Evolutionary conservation across 2,797 vertebrate genomes (phyloP).

Genomic region (Babyrousa celebensis): DNA sequence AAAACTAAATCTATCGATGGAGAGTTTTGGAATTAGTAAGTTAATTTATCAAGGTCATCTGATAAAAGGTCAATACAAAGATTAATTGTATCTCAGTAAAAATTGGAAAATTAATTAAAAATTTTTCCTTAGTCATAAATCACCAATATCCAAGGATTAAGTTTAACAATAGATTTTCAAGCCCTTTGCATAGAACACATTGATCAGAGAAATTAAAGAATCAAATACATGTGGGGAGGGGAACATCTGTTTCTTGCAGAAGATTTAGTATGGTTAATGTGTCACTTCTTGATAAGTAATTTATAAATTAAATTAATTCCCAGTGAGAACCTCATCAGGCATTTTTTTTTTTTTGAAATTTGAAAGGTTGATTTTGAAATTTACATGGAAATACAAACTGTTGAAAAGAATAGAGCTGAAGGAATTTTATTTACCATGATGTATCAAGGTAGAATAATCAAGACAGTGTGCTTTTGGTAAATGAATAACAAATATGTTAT

Average conservation of each 20-base stretch:
- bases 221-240: background rate
- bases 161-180: conserved; percentile 25
- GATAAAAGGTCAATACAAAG: background rate
- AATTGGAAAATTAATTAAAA: conserved; percentile 56
- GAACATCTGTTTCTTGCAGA: background rate
- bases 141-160: background rate
- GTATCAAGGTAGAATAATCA: background rate
- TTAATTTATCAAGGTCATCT: background rate
- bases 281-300: background rate
- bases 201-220: conserved; percentile 23
- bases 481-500: background rate
- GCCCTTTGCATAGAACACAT: background rate
- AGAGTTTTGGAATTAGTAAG: background rate
- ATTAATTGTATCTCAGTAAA: background rate
- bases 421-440: background rate
- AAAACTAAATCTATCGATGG: background rate
- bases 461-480: background rate
- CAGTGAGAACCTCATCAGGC: background rate
- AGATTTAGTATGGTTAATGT: background rate
- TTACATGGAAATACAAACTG: background rate
- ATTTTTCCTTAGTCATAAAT: conserved; percentile 36
- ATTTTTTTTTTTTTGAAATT: background rate
- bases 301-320: conserved; percentile 2
- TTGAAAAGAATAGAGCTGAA: background rate
- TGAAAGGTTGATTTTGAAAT: background rate